Conservation (phyloP, 2,888 invertebrate species). For the Thecophora atra region DNA sequence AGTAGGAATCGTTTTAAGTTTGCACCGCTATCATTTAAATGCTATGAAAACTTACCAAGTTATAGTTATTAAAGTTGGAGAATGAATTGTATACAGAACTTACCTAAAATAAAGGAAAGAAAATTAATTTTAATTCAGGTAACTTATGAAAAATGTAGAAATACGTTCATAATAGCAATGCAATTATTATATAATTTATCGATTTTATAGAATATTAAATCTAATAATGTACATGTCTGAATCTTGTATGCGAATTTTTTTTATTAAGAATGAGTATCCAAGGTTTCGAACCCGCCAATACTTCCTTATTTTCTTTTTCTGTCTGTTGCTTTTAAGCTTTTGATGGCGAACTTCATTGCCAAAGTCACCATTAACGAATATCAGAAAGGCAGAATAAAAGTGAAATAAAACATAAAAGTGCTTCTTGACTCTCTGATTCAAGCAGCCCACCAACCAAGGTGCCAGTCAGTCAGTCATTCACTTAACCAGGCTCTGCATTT, state of each 20-base stretch:
- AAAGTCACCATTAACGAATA: conserved; percentile 14
- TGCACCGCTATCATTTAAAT: neutral
- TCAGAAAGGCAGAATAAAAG: neutral
- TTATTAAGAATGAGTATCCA: neutral
- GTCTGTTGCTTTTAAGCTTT: neutral
- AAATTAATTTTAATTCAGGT: neutral
- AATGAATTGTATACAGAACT: conserved; percentile 16
- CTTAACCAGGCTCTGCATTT: no score
- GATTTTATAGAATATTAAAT: no score
- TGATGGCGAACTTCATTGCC: conserved; percentile 17
- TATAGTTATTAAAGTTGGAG: neutral
- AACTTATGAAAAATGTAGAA: neutral
- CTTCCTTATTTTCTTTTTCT: neutral
- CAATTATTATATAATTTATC: no score
- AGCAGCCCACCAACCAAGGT: neutral
- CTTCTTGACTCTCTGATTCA: neutral
- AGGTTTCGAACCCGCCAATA: neutral
- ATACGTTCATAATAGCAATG: no score
- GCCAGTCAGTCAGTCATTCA: neutral
- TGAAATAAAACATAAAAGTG: neutral
- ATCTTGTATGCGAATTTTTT: no score
- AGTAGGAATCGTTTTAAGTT: neutral
- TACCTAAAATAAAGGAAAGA: conserved; percentile 25
- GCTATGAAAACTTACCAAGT: conserved; percentile 15
- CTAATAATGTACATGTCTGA: no score